Percentiles rank a stretch among this genome's conserved stretches.
phyloP scores from a whole-genome alignment of 2,888 invertebrate genomes.

The Toxonevra muliebris region DNA sequence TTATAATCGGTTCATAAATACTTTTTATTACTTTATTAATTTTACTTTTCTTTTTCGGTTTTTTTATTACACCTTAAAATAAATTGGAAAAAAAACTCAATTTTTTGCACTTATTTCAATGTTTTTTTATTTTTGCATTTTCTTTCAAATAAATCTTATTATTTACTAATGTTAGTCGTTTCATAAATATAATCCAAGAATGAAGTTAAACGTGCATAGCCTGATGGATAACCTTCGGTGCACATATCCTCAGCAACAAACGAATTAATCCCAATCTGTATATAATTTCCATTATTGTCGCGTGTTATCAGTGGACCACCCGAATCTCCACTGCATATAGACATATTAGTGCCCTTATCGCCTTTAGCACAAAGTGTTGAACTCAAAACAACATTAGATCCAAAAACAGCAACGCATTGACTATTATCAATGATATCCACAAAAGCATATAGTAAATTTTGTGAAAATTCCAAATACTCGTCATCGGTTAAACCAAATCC shows the following conservation, averaged over 20 bases:
- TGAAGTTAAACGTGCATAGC: constrained; percentile 55
- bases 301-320: constrained; percentile 55
- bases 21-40: no score
- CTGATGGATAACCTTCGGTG: constrained; percentile 55
- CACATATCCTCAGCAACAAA: constrained; percentile 59
- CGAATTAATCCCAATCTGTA: constrained; percentile 61
- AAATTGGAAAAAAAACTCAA: no score
- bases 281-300: constrained; percentile 38
- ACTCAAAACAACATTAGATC: constrained; percentile 42
- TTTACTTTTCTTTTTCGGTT: no score
- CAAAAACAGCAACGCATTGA: constrained; percentile 48
- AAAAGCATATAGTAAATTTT: constrained; percentile 49
- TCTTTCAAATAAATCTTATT: no score
- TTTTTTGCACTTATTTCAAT: no score
- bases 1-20: no score
- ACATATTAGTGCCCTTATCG: constrained; percentile 49
- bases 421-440: constrained; percentile 54
- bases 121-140: no score
- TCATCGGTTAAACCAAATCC: constrained; percentile 58
- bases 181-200: constrained; percentile 51
- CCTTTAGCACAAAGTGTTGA: constrained; percentile 57
- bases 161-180: constrained; percentile 40
- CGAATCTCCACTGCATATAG: constrained; percentile 61
- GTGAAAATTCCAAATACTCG: constrained; percentile 54
- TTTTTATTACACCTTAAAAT: no score